phyloP scores from a whole-genome alignment of 2,888 invertebrate species.

The Drosophila peninsularis region DNA sequence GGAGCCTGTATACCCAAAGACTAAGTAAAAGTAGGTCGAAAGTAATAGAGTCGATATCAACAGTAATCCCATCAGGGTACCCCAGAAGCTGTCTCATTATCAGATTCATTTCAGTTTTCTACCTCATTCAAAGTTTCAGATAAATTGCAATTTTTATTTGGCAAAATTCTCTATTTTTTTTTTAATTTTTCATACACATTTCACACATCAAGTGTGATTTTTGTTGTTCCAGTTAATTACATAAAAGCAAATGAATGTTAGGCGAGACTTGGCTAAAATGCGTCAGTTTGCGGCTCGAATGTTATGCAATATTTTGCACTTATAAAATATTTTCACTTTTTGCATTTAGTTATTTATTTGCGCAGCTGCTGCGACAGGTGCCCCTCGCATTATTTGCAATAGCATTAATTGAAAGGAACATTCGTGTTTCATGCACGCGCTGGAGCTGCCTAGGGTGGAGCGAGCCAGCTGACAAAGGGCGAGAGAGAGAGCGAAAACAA shows the following conservation, averaged over 20 bases:
- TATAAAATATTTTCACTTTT: slow-evolving; percentile 13
- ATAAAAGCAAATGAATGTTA: slow-evolving; percentile 1
- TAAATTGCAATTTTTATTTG: neutral
- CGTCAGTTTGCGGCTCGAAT: slow-evolving; percentile 21
- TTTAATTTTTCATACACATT: neutral
- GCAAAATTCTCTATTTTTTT: neutral
- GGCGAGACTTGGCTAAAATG: neutral
- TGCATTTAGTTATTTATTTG: slow-evolving; percentile 14
- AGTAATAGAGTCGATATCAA: neutral
- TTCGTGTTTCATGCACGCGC: neutral
- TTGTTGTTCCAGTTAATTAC: neutral
- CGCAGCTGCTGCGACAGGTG: slow-evolving; percentile 38
- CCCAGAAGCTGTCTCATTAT: no score
- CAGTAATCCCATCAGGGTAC: neutral
- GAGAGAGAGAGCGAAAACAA: neutral
- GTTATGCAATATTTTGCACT: slow-evolving; percentile 31
- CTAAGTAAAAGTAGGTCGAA: no score
- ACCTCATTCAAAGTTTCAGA: neutral
- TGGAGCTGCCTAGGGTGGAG: neutral
- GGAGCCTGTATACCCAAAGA: no score
- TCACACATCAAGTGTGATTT: no score
- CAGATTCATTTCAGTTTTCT: neutral
- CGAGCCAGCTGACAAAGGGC: neutral
- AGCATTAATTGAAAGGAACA: slow-evolving; percentile 50
- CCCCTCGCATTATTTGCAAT: slow-evolving; percentile 39